phyloP scores from a whole-genome alignment of 2,797 vertebrate species.

The Lophius americanus region DNA sequence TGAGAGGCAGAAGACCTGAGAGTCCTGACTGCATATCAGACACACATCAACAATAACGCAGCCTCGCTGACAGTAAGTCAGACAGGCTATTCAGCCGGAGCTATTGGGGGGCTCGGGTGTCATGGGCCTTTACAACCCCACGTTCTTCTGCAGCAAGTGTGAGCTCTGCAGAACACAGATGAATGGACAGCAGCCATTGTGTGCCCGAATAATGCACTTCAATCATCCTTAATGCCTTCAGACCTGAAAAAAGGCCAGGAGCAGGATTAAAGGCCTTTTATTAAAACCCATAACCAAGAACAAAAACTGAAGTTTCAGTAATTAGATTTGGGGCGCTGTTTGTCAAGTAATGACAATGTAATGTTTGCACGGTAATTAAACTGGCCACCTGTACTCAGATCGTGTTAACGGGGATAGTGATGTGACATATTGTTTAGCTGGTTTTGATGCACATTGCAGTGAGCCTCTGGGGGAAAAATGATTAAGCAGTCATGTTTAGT shows the following conservation, averaged over 20 bases:
- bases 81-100: slow-evolving; percentile 73
- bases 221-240: slow-evolving; percentile 81
- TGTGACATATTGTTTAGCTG: slow-evolving; percentile 13
- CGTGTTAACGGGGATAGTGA: slow-evolving; percentile 1
- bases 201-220: slow-evolving; percentile 77
- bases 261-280: slow-evolving; percentile 45
- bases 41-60: slow-evolving; percentile 71
- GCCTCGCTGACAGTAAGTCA: slow-evolving; percentile 72
- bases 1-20: slow-evolving; percentile 49
- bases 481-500: slow-evolving; percentile 41
- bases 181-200: slow-evolving; percentile 79
- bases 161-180: slow-evolving; percentile 56
- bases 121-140: slow-evolving; percentile 62
- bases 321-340: slow-evolving; percentile 44
- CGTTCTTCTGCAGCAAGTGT: slow-evolving; percentile 63
- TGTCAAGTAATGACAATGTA: slow-evolving; percentile 1
- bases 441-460: slow-evolving; percentile 33
- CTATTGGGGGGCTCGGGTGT: slow-evolving; percentile 64
- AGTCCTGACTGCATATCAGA: slow-evolving; percentile 69
- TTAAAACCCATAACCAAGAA: slow-evolving; percentile 40
- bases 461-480: slow-evolving; percentile 33
- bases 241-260: slow-evolving; percentile 62
- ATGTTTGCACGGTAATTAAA: slow-evolving; percentile 42
- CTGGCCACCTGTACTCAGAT: slow-evolving; percentile 28
- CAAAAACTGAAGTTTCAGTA: slow-evolving; percentile 49